Evolutionary conservation across 2,113 vertebrate species (phyloP).

Genomic region (Oreochromis tanganicae): DNA sequence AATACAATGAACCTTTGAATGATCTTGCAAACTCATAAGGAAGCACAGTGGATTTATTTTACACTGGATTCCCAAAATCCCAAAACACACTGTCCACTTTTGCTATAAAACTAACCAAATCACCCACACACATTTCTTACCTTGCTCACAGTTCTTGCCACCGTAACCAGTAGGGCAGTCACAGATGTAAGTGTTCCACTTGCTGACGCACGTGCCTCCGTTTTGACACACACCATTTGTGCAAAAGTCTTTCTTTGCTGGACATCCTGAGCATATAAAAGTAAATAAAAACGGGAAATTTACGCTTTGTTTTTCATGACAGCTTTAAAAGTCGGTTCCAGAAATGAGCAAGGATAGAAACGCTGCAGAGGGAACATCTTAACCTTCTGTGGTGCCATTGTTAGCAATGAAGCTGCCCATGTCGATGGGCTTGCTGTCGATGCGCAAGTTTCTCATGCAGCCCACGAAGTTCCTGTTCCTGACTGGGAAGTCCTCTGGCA

Average conservation of each 20-base stretch:
- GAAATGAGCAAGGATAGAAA: not conserved
- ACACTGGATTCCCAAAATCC: not conserved
- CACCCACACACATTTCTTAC: conserved; percentile 55
- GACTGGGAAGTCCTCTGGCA: conserved; percentile 93
- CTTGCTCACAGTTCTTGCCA: conserved; percentile 95
- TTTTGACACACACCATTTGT: conserved; percentile 80
- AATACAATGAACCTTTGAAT: not conserved
- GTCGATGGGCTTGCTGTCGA: conserved; percentile 84
- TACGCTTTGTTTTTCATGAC: not conserved
- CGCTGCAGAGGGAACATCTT: not conserved
- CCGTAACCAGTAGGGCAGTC: conserved; percentile 81
- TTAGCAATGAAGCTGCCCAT: conserved; percentile 95
- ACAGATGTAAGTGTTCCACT: conserved; percentile 88
- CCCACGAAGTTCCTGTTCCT: conserved; percentile 89
- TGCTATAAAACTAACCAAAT: accelerated
- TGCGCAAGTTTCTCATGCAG: conserved; percentile 91
- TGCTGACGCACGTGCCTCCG: conserved; percentile 83
- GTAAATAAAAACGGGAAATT: not conserved
- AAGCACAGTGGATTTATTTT: not conserved
- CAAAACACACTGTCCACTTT: accelerated
- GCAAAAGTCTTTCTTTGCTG: conserved; percentile 86
- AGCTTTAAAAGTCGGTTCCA: not conserved
- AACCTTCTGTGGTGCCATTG: conserved; percentile 90
- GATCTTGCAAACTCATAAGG: not conserved
- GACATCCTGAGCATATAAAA: conserved; percentile 74